A percentile compares a stretch with the other conserved stretches of the same genome.
Conservation (phyloP, 2,113 vertebrate genomes). For the Equus quagga region DNA sequence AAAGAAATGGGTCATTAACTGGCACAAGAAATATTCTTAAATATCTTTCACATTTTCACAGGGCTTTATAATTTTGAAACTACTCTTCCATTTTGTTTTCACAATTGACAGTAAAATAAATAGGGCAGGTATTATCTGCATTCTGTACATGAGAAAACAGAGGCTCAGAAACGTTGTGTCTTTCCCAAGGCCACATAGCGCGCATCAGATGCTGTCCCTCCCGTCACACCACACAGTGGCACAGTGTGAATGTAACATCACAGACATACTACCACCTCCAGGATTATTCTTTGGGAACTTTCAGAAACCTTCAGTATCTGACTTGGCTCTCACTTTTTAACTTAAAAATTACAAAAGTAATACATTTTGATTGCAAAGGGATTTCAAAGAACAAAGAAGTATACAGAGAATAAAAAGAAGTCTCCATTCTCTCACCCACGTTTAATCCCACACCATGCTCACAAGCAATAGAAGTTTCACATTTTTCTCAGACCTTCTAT, state of each 20-base stretch:
- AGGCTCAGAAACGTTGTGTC: slow-evolving; percentile 11
- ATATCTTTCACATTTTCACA: slow-evolving; percentile 14
- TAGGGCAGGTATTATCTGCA: slow-evolving; percentile 23
- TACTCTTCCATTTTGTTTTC: slow-evolving; percentile 53
- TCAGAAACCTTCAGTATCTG: slow-evolving; percentile 20
- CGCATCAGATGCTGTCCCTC: neutral
- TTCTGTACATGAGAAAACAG: slow-evolving; percentile 4
- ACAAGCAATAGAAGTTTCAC: neutral
- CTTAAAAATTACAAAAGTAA: slow-evolving; percentile 63
- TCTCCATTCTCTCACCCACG: neutral
- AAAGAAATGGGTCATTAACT: slow-evolving; percentile 42
- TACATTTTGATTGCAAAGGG: slow-evolving; percentile 29
- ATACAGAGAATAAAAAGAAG: neutral
- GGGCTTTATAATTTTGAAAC: slow-evolving; percentile 36
- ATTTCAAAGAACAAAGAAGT: slow-evolving; percentile 55
- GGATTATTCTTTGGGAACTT: slow-evolving; percentile 35
- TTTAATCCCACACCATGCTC: neutral
- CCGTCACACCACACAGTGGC: neutral
- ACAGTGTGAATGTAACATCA: slow-evolving; percentile 32
- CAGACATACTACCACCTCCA: neutral
- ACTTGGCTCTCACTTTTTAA: neutral
- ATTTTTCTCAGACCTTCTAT: neutral
- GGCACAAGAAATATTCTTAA: neutral
- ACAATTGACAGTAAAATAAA: neutral
- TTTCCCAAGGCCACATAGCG: slow-evolving; percentile 56